Evolutionary conservation across 2,113 vertebrate species (phyloP).

Genomic region (Ophiodon elongatus): DNA sequence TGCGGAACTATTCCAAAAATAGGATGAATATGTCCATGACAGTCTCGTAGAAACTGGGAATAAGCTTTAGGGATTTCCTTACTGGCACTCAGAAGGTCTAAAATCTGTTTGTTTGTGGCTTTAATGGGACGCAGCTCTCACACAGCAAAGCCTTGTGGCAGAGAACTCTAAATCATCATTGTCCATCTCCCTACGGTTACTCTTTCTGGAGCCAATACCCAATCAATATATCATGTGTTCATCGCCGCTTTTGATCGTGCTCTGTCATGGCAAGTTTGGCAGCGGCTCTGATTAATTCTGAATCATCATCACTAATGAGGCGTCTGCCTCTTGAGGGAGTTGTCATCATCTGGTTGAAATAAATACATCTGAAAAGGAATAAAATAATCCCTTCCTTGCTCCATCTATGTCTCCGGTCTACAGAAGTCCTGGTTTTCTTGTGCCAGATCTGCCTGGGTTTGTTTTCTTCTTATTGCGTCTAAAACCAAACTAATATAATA

Average conservation of each 20-base stretch:
- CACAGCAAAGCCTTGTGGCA: conserved; percentile 41
- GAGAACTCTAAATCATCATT: conserved; percentile 47
- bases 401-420: conserved; percentile 55
- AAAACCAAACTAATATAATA: conserved; percentile 71
- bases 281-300: conserved; percentile 72
- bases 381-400: conserved; percentile 66
- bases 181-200: conserved; percentile 61
- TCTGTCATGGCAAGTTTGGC: conserved; percentile 57
- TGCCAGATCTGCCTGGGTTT: conserved; percentile 75
- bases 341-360: conserved; percentile 82
- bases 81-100: conserved; percentile 26
- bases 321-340: conserved; percentile 67
- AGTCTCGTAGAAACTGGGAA: conserved; percentile 21
- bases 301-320: conserved; percentile 78
- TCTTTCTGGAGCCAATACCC: conserved; percentile 49
- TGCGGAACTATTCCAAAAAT: not conserved
- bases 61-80: conserved; percentile 42
- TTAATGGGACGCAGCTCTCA: conserved; percentile 64
- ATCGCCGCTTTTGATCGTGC: conserved; percentile 56
- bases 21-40: not conserved
- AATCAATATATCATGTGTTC: conserved; percentile 70
- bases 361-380: conserved; percentile 70
- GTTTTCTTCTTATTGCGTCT: conserved; percentile 74
- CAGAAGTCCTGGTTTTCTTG: conserved; percentile 67
- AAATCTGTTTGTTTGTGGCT: conserved; percentile 49